Evolutionary conservation across 2,113 vertebrate species (phyloP).

Genomic region (Pagrus major): DNA sequence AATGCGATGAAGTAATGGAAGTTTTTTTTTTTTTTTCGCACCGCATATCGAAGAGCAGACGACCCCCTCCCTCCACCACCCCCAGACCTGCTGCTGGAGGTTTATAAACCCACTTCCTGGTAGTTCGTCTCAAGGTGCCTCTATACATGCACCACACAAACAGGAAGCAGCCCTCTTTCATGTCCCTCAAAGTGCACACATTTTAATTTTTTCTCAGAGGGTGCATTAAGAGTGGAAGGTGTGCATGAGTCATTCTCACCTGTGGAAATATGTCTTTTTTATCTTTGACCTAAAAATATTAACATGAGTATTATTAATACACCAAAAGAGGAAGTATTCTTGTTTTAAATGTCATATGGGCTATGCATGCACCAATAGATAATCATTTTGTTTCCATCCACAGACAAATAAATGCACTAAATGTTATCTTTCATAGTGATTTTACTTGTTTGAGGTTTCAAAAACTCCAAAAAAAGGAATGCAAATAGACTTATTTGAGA

Average conservation of each 20-base stretch:
- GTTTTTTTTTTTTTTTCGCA: constrained; percentile 33
- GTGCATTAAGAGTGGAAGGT: constrained; percentile 48
- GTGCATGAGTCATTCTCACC: constrained; percentile 46
- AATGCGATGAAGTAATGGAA: constrained; percentile 64
- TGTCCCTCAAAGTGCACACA: constrained; percentile 61
- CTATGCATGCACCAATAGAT: neutral
- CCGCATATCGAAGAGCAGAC: constrained; percentile 50
- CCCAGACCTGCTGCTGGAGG: constrained; percentile 56
- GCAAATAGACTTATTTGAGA: neutral
- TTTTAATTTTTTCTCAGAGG: constrained; percentile 33
- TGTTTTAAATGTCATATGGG: neutral
- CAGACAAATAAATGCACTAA: too few species aligned
- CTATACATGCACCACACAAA: constrained; percentile 70
- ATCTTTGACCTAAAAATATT: neutral
- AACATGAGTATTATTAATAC: neutral
- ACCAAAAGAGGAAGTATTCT: neutral
- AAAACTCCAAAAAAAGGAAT: neutral
- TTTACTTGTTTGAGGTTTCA: neutral
- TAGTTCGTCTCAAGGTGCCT: constrained; percentile 70
- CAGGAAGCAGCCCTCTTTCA: constrained; percentile 82
- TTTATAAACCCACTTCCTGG: constrained; percentile 83
- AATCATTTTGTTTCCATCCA: neutral
- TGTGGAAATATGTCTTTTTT: constrained; percentile 20
- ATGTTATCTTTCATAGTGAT: neutral
- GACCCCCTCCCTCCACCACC: constrained; percentile 47